Base-by-base conservation (phyloP, 1,140 invertebrate genomes). In the Cephus cinctus region DNA sequence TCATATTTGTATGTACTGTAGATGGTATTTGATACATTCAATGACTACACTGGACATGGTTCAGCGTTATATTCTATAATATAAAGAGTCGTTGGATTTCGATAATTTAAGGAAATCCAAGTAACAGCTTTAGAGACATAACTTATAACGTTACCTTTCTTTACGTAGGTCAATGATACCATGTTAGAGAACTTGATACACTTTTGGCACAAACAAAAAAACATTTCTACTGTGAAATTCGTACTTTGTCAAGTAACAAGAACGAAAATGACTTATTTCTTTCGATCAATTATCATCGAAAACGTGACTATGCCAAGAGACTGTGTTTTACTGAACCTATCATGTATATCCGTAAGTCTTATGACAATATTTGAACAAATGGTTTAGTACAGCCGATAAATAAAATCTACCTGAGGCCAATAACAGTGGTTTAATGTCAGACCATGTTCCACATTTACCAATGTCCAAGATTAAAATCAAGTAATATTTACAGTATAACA, bases 301-400 rank as follows among this genome's bases (percentile, higher is more conserved):
- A 27, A 8, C 25, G 25, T 8, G 25, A 27, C 25, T 27, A 8
- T 27, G 25, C 25, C 25, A 27, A 27, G 6, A 27, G 6, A n/a
- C 6, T n/a, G 25, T 38, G 43, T 36, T 47, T 35, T 41, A 43
- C 20, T 47, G 50, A 25, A 67, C 30, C 65, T 63, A 63, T 66
- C 56, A 50, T 48, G 18, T 43, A 57, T 48, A 67, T 52, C 50
- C 43, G 21, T 52, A 61, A 66, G 55, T 54, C 65, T 57, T 69
- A 39, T 32, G 54, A 62, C 47, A 59, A 66, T 69, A 64, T 69
- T 70, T 69, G 41, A 41, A 64, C 56, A 66, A 61, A 55, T 66
- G 57, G 25, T n/a, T n/a, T n/a, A n/a, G n/a, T n/a, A n/a, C n/a
- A n/a, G n/a, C n/a, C n/a, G n/a, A n/a, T n/a, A n/a, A n/a, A n/a